Evolutionary conservation across 2,797 vertebrate species (phyloP), one percentile per base, ranked within the genome.

Genomic region (Pyrrhura leucotis): DNA sequence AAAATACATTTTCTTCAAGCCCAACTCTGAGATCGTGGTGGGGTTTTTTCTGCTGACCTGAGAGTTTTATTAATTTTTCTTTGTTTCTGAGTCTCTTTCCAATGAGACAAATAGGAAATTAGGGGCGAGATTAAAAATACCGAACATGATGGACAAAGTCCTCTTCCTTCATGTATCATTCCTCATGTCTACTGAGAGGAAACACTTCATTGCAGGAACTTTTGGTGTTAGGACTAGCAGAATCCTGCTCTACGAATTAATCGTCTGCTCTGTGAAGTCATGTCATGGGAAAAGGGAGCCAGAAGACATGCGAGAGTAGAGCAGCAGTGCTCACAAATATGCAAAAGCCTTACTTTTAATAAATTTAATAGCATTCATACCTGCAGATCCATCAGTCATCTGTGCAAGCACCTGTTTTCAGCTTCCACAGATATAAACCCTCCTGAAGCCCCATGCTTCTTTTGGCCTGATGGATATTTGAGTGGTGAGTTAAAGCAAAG

Each of bases 71-170:
- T 66, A 1, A 77, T 76, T 96, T 85, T 35, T 47, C 40, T 85
- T 84, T 89, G 26, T 88, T 95, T 77, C 47, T 75, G 5, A 92
- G 68, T 80, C 88, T 93, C 31, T 78, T 97, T 93, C 58, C 72
- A 88, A 23, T 47, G 42, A 85, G 82, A 95, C 77, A 93, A 96
- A 85, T 45, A 81, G 79, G 83, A 83, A 93, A 90, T 17, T 29
- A 89, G 56, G 17, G 10, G 35, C 22, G 42, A 90, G 91, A 66
- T 59, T 62, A 75, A 89, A 85, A 69, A 39, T 33, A n/a, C 12
- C 45, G 35, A 71, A 25, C 3, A 59, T 51, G 61, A 75, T 29
- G 53, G 53, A 83, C 72, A 94, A 92, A 92, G 77, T 89, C 25
- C 18, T 82, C 29, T 92, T 77, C 45, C 81, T 84, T 85, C 71